Conservation (phyloP, 1,140 invertebrate species). For the Lepidurus packardi region DNA sequence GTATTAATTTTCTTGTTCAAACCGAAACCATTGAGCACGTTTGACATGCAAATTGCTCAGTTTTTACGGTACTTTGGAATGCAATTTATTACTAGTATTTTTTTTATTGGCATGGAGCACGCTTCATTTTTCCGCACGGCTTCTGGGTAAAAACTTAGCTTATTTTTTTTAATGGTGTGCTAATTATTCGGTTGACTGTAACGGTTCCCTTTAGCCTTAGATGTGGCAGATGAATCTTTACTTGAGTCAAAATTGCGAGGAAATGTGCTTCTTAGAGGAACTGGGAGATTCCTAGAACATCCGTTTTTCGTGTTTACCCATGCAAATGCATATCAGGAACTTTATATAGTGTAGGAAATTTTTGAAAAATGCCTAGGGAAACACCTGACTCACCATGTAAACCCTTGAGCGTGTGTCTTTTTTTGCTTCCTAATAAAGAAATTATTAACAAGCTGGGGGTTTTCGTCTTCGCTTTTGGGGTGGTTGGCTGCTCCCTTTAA, state of each 20-base stretch:
- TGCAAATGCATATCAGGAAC: constrained; percentile 16
- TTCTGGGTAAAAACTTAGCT: background rate
- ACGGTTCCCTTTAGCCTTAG: too few relatives aligned
- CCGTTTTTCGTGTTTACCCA: background rate
- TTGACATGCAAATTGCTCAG: background rate
- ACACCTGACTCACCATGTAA: background rate
- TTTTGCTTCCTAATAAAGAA: constrained; percentile 11
- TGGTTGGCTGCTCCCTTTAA: constrained; percentile 3
- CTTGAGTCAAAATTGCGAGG: background rate
- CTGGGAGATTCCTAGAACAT: background rate
- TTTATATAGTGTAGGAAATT: background rate
- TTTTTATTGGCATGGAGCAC: background rate
- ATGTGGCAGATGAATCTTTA: too few relatives aligned
- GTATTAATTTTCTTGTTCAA: too few relatives aligned
- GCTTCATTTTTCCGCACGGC: background rate
- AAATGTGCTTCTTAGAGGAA: background rate
- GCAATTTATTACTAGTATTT: background rate
- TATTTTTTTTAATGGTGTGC: background rate
- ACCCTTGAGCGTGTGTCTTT: constrained; percentile 9
- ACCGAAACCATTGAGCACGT: background rate
- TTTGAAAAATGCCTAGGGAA: background rate
- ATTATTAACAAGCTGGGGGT: background rate
- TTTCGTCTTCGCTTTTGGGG: background rate
- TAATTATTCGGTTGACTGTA: too few relatives aligned
- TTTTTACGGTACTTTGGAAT: background rate